Conservation (phyloP, 1,140 invertebrate species). For the Copidosoma floridanum region DNA sequence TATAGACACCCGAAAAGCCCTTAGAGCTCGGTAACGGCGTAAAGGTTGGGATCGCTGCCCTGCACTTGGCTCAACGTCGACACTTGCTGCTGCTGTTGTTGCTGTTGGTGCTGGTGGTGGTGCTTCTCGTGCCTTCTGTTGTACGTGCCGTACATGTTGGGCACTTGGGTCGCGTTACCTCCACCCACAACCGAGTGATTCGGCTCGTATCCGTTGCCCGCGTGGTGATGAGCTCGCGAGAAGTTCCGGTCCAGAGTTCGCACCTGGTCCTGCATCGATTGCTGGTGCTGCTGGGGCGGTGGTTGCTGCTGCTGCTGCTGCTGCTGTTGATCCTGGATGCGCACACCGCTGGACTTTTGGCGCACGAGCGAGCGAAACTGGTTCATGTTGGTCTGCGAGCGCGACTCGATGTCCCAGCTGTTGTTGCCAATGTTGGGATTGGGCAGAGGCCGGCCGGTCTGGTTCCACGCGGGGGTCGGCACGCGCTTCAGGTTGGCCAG, state of each 20-base stretch:
- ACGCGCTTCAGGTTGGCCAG: slow-evolving; percentile 51
- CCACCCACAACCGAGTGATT: slow-evolving; percentile 45
- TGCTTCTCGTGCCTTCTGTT: slow-evolving; percentile 47
- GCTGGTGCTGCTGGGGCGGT: slow-evolving; percentile 40
- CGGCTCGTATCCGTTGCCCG: slow-evolving; percentile 40
- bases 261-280: slow-evolving; percentile 53
- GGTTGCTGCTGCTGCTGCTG: slow-evolving; percentile 6
- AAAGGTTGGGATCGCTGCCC: slow-evolving; percentile 55
- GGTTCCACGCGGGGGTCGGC: slow-evolving; percentile 50
- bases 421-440: slow-evolving; percentile 44
- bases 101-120: slow-evolving; percentile 6
- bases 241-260: slow-evolving; percentile 54
- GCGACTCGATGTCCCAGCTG: slow-evolving; percentile 52
- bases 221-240: slow-evolving; percentile 45
- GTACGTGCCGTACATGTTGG: slow-evolving; percentile 56
- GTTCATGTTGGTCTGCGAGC: slow-evolving; percentile 55
- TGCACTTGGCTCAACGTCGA: slow-evolving; percentile 54
- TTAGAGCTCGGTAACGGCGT: slow-evolving; percentile 54
- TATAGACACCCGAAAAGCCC: no score
- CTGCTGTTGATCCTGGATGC: slow-evolving; percentile 35
- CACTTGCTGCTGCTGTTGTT: slow-evolving; percentile 30
- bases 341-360: slow-evolving; percentile 46
- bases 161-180: slow-evolving; percentile 40
- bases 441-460: slow-evolving; percentile 46
- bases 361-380: slow-evolving; percentile 53